A percentile compares a stretch with the other conserved stretches of the same genome.
phyloP scores from a whole-genome alignment of 2,797 vertebrate species.

The Etheostoma nigrum region DNA sequence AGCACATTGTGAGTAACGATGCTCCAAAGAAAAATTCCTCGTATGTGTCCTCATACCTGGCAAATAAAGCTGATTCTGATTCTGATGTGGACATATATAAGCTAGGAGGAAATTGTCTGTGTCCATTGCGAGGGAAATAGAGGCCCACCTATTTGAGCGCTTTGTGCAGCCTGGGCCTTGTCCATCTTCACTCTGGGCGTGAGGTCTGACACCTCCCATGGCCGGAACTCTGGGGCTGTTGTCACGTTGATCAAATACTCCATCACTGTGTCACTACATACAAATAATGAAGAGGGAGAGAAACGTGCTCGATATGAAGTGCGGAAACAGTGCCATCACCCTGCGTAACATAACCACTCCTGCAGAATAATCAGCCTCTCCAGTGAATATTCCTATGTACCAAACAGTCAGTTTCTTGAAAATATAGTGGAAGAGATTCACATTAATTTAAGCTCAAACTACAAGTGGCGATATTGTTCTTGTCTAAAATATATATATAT shows the following conservation, averaged over 20 bases:
- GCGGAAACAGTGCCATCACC: background rate
- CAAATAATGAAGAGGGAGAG: background rate
- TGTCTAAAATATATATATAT: background rate
- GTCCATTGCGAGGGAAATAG: background rate
- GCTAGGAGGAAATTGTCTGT: background rate
- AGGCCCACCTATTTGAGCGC: conserved; percentile 86
- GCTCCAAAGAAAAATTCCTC: too few species aligned
- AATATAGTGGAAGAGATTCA: background rate
- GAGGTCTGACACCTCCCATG: conserved; percentile 93
- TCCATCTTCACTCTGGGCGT: conserved; percentile 87
- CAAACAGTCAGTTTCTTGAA: background rate
- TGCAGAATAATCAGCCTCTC: background rate
- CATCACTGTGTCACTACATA: conserved; percentile 94
- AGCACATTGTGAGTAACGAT: too few species aligned
- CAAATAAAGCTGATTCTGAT: too few species aligned
- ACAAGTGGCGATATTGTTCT: background rate
- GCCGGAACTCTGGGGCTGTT: conserved; percentile 93
- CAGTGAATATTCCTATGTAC: background rate
- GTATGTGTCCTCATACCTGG: too few species aligned
- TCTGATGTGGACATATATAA: background rate
- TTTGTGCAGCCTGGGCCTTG: conserved; percentile 88
- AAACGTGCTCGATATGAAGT: background rate
- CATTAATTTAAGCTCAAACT: background rate
- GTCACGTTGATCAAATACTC: conserved; percentile 98
- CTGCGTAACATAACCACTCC: background rate